Base-by-base conservation (phyloP, 2,797 vertebrate species). In the Syngnathus rostellatus region DNA sequence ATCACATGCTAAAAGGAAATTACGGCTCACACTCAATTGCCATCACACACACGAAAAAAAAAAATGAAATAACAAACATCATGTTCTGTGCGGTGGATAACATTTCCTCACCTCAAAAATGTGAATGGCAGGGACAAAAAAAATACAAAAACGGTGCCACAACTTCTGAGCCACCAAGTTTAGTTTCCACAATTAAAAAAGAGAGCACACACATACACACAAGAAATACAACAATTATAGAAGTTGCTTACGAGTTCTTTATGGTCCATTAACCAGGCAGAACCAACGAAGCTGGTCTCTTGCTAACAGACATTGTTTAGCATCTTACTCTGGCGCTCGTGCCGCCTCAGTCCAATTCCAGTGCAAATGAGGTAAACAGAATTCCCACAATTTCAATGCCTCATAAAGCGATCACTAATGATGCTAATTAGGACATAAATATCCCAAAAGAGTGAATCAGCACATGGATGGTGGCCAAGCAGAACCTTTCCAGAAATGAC, bases 51-150 rank as follows among this genome's bases (percentile, higher is more conserved):
- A 31, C 31, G 3, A 2, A 16, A 62, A 66, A 62, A 66, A 77
- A 78, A 79, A 57, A 6, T 46, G 51, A 68, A 59, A 71, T 37
- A 73, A 63, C 84, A 87, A 83, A 82, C 72, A 77, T 41, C 77
- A 61, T 75, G 79, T 85, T 88, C 75, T 77, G 64, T 73, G 72
- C 64, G 83, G 85, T 64, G 16, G 41, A 73, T 62, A 55, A 75
- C 31, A 50, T 64, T 73, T 75, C 58, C 77, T 41, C 5, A 50
- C 83, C 76, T 23, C 83, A 81, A 80, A 80, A 82, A 83, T 83
- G 75, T 67, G 19, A 66, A 74, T 72, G 66, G 1, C 74, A 80
- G 70, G 63, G 0, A 68, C 73, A 67, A 71, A 31, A 31, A 77
- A 77, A 77, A 73, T 72, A 79, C 72, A 72, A 43, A 67, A 55